phyloP scores from a whole-genome alignment of 1,140 invertebrate species.

The Arctopsyche grandis region DNA sequence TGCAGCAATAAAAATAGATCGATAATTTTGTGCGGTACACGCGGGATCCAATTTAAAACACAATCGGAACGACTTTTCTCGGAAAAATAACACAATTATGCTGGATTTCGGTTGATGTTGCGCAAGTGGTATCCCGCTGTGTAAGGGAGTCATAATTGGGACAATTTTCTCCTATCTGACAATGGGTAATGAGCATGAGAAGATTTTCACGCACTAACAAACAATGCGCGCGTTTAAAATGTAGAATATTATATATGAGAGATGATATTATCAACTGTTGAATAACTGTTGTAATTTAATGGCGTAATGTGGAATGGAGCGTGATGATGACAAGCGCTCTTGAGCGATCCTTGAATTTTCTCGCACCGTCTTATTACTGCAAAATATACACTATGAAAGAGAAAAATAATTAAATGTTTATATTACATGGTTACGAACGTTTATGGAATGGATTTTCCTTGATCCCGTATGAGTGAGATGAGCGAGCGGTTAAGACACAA shows the following conservation, averaged over 20 bases:
- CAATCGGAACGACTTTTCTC: slow-evolving; percentile 4
- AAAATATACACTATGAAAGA: neutral
- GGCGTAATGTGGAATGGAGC: neutral
- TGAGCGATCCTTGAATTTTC: neutral
- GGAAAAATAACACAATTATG: neutral
- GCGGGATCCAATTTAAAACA: slow-evolving; percentile 1
- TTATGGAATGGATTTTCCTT: neutral
- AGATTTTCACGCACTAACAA: slow-evolving; percentile 19
- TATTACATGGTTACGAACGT: neutral
- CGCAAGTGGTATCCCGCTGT: neutral
- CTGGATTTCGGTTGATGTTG: neutral
- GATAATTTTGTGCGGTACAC: slow-evolving; percentile 1
- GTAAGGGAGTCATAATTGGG: neutral
- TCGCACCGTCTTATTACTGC: neutral
- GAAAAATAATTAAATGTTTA: neutral
- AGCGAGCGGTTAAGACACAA: neutral
- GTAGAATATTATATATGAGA: neutral
- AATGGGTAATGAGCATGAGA: slow-evolving; percentile 16
- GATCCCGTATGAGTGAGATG: neutral
- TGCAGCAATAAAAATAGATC: neutral
- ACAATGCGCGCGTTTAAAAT: neutral
- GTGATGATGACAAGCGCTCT: neutral
- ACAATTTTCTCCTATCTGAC: neutral
- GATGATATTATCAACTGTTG: slow-evolving; percentile 15
- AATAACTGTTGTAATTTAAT: slow-evolving; percentile 12